Evolutionary conservation across 2,797 vertebrate species (phyloP).

Genomic region (Luscinia luscinia): DNA sequence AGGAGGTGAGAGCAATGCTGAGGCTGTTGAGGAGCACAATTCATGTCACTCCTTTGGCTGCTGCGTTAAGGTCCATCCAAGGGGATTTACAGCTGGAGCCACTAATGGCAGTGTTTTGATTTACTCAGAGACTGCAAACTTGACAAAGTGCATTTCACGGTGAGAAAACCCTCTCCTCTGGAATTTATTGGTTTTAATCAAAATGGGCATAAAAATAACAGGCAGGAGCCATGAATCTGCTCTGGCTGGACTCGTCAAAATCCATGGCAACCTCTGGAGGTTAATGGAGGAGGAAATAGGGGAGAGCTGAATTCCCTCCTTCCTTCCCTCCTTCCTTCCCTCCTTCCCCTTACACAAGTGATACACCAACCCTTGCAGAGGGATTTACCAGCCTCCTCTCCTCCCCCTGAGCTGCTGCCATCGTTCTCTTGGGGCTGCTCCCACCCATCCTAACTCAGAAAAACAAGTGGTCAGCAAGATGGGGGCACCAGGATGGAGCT

Average conservation of each 20-base stretch:
- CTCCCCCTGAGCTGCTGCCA: neutral
- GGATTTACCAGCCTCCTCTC: neutral
- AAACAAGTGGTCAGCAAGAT: accelerated
- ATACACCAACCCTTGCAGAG: neutral
- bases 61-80: neutral
- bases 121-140: neutral
- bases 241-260: neutral
- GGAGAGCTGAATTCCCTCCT: neutral
- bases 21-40: neutral
- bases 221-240: neutral
- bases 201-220: neutral
- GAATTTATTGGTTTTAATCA: conserved; percentile 34
- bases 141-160: neutral
- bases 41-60: neutral
- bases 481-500: neutral
- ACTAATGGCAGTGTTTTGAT: neutral
- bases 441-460: neutral
- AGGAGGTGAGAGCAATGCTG: neutral
- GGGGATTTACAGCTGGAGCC: neutral
- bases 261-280: neutral
- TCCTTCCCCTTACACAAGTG: neutral
- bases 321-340: neutral
- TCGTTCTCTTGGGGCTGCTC: neutral
- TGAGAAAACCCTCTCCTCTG: neutral
- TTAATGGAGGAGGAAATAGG: neutral